Conservation (phyloP, 2,113 vertebrate species). For the Hemiscyllium ocellatum region DNA sequence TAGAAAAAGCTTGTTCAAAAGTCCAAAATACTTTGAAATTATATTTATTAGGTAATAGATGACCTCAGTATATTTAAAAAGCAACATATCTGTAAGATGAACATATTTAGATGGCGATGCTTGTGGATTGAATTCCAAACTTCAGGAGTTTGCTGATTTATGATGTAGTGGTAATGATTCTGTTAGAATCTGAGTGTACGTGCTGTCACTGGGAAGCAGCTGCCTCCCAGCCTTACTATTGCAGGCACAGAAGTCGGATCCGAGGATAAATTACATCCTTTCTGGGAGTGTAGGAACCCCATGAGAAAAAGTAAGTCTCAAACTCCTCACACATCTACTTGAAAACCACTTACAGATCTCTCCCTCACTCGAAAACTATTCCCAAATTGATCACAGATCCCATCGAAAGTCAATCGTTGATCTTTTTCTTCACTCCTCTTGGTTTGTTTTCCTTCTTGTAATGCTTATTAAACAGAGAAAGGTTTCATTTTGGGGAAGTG, state of each 20-base stretch:
- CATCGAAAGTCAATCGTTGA: not conserved
- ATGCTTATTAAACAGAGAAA: not conserved
- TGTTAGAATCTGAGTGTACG: not conserved
- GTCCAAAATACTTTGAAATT: slow-evolving; percentile 5
- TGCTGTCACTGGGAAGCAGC: slow-evolving; percentile 3
- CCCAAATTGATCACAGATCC: slow-evolving; percentile 26
- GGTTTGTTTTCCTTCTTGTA: not conserved
- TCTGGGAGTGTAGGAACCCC: not conserved
- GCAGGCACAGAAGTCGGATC: slow-evolving; percentile 18
- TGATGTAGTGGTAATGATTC: not conserved
- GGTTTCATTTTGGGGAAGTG: not conserved
- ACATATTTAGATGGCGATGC: not conserved
- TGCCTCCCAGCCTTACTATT: not conserved
- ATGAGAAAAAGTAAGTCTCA: not conserved
- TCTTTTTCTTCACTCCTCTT: not conserved
- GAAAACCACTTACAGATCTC: slow-evolving; percentile 28
- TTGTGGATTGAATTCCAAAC: slow-evolving; percentile 13
- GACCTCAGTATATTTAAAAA: not conserved
- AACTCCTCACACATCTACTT: not conserved
- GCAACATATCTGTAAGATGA: not conserved
- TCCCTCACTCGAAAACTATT: not conserved
- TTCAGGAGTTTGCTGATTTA: slow-evolving; percentile 29
- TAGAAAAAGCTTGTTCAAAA: not conserved
- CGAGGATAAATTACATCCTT: slow-evolving; percentile 20
- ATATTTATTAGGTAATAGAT: not conserved